Evolutionary conservation across 2,797 vertebrate genomes (phyloP).

Genomic region (Pogonophryne albipinna): DNA sequence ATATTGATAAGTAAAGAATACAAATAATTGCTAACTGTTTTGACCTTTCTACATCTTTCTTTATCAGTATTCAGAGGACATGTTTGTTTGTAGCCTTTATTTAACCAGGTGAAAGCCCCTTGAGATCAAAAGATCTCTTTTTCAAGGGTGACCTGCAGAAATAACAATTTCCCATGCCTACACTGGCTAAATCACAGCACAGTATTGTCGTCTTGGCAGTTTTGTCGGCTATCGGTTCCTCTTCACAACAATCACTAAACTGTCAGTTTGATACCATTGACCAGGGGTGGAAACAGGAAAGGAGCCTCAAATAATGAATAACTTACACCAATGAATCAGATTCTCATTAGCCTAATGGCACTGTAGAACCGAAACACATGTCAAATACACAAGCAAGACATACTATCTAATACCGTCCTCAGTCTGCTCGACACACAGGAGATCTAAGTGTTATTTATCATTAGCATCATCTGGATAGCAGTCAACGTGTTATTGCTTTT

Average conservation of each 20-base stretch:
- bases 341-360: conserved; percentile 65
- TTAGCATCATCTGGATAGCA: conserved; percentile 6
- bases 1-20: not conserved
- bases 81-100: no score
- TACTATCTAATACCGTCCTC: conserved; percentile 9
- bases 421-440: not conserved
- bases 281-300: conserved; percentile 28
- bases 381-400: conserved; percentile 17
- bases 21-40: not conserved
- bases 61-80: no score
- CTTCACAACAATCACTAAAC: conserved; percentile 52
- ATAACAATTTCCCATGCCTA: not conserved
- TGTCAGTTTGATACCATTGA: conserved; percentile 48
- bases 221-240: conserved; percentile 42
- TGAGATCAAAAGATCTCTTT: no score
- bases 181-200: not conserved
- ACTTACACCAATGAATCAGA: conserved; percentile 51
- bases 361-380: conserved; percentile 12
- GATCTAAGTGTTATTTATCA: conserved; percentile 23
- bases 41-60: not conserved
- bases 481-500: conserved; percentile 12
- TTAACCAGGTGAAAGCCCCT: no score
- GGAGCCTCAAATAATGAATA: conserved; percentile 54
- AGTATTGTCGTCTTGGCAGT: not conserved
- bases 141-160: not conserved